phyloP scores from a whole-genome alignment of 1,140 invertebrate species.

The Drosophila bocki region DNA sequence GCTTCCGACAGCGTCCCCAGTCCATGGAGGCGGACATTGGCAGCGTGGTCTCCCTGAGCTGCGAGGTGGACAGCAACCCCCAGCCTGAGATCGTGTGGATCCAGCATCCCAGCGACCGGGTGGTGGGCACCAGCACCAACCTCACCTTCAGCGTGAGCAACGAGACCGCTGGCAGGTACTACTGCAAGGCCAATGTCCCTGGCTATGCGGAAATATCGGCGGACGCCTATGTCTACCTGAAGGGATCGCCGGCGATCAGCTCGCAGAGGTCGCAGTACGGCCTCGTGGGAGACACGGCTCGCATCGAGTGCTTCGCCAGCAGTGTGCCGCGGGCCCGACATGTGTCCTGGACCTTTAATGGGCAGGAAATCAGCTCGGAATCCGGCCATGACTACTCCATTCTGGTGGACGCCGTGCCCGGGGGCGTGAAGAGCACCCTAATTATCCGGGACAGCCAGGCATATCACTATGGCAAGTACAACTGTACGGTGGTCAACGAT shows the following conservation, averaged over 20 bases:
- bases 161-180: slow-evolving; percentile 93
- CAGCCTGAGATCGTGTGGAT: slow-evolving; percentile 91
- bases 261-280: slow-evolving; percentile 92
- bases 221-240: slow-evolving; percentile 93
- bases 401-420: slow-evolving; percentile 87
- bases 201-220: slow-evolving; percentile 94
- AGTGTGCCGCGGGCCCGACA: slow-evolving; percentile 94
- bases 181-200: slow-evolving; percentile 93
- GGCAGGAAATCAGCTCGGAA: slow-evolving; percentile 90
- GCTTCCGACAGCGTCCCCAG: slow-evolving; percentile 88
- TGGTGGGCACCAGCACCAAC: slow-evolving; percentile 91
- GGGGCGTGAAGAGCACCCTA: slow-evolving; percentile 91
- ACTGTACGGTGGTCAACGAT: slow-evolving; percentile 96
- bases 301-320: slow-evolving; percentile 94
- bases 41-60: slow-evolving; percentile 89
- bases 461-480: slow-evolving; percentile 96
- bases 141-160: slow-evolving; percentile 91
- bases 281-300: slow-evolving; percentile 90
- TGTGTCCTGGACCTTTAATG: slow-evolving; percentile 93
- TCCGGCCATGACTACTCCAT: slow-evolving; percentile 89
- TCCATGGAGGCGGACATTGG: slow-evolving; percentile 90
- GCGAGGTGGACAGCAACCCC: slow-evolving; percentile 93
- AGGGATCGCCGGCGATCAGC: slow-evolving; percentile 93
- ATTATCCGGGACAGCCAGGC: slow-evolving; percentile 93
- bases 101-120: slow-evolving; percentile 88